phyloP scores from a whole-genome alignment of 2,113 vertebrate species.

The Spilogale gracilis region DNA sequence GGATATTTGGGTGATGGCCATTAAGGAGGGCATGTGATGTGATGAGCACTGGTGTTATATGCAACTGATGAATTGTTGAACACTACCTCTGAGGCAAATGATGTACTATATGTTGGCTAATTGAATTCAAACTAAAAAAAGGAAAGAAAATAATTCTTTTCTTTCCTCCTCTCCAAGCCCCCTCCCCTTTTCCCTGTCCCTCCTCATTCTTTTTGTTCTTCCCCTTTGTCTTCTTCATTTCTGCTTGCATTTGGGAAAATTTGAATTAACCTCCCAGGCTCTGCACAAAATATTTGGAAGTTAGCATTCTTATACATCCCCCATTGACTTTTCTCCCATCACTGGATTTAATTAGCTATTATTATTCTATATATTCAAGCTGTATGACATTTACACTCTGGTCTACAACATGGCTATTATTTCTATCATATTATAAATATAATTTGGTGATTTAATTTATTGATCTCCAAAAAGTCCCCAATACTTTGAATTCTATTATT shows the following conservation, averaged over 20 bases:
- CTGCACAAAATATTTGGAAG: background rate
- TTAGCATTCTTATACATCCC: background rate
- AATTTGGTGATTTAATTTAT: background rate
- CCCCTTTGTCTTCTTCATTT: background rate
- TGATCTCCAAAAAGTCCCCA: background rate
- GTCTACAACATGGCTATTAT: background rate
- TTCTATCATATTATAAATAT: background rate
- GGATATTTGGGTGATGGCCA: too few species aligned
- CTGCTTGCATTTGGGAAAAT: background rate
- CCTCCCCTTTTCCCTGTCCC: background rate
- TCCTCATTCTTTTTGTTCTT: background rate
- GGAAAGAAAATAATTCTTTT: background rate
- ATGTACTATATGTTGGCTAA: too few species aligned
- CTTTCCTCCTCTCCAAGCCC: background rate
- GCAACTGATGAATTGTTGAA: too few species aligned
- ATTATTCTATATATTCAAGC: background rate
- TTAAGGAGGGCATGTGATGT: too few species aligned
- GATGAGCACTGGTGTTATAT: too few species aligned
- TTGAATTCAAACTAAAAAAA: too few species aligned
- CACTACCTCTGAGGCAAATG: too few species aligned
- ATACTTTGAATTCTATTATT: background rate
- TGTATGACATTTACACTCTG: background rate
- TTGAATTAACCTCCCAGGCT: background rate
- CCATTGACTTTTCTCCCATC: background rate
- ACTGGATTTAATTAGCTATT: background rate